Percentiles rank a stretch among this genome's conserved stretches.
phyloP scores from a whole-genome alignment of 2,888 invertebrate genomes.

The Eulithis prunata region DNA sequence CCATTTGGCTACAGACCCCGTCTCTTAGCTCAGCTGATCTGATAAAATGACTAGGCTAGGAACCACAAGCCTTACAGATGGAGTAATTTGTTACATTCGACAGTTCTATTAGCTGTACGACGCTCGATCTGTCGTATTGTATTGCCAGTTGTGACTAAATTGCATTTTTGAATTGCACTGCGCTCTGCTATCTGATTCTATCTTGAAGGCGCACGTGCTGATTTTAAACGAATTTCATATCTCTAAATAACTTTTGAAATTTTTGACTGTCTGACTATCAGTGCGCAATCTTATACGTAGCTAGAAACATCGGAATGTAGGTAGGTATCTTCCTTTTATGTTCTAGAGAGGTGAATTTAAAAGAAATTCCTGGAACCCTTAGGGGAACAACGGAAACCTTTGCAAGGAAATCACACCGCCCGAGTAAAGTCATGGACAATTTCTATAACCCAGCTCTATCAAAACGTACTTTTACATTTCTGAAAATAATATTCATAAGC shows the following conservation, averaged over 20 bases:
- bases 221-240: background rate
- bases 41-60: background rate
- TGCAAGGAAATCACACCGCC: too few species aligned
- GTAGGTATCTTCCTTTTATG: too few species aligned
- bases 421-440: too few species aligned
- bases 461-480: too few species aligned
- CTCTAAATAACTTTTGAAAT: background rate
- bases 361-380: too few species aligned
- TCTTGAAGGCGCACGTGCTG: constrained; percentile 6
- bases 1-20: background rate
- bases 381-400: too few species aligned
- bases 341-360: too few species aligned
- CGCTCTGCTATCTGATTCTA: constrained; percentile 18
- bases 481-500: too few species aligned
- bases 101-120: constrained; percentile 1
- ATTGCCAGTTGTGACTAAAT: constrained; percentile 12
- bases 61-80: background rate
- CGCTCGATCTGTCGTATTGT: background rate
- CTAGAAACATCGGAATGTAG: too few species aligned
- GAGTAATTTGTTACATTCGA: constrained; percentile 7
- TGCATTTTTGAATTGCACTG: constrained; percentile 28
- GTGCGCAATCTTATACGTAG: too few species aligned
- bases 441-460: too few species aligned
- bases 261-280: too few species aligned
- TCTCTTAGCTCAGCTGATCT: background rate